Base-by-base conservation (phyloP, 2,113 vertebrate species). In the Misgurnus mizolepis region DNA sequence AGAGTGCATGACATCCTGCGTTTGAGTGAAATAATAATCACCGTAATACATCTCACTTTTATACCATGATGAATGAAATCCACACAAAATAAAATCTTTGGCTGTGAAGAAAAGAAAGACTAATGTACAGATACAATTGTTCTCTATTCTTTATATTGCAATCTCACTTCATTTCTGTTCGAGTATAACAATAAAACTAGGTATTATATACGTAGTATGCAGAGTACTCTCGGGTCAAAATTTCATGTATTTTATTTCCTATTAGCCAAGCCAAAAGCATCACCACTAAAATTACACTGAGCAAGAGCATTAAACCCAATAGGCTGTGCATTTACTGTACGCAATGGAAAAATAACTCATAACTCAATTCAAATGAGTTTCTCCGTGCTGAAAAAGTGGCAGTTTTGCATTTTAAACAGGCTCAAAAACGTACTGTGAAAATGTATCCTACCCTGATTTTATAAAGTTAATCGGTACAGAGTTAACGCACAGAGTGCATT, bases 401-500 rank as follows among this genome's bases (percentile, higher is more conserved):
- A 41, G 78, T 75, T 75, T 64, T 34, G 78, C 83, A 80, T 83
- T 86, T 92, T 91, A 91, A 91, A 89, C 91, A 92, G 89, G 88
- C 89, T 89, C 88, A 87, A 88, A 90, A 88, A 89, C 86, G 88
- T 90, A 88, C 81, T 78, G 68, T 71, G 11, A 81, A 83, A 82
- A 67, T 82, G 83, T n/a, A 67, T 67, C 73, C 74, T 50, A 12
- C 67, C 18, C 22, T 17, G 85, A 77, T 90, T 84, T 80, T 53
- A 62, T 45, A 80, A 70, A 73, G 27, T 64, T 80, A 71, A 71
- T 81, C 62, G 76, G 64, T 68, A 81, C 87, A 88, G 88, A 85
- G 85, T 90, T 90, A 87, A 91, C 80, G 86, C 80, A 83, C 81
- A 84, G 80, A 82, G 87, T 88, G 79, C 82, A 86, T 90, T 89